Base-by-base conservation (phyloP, 1,140 invertebrate genomes). In the Scaptomyza hsui region DNA sequence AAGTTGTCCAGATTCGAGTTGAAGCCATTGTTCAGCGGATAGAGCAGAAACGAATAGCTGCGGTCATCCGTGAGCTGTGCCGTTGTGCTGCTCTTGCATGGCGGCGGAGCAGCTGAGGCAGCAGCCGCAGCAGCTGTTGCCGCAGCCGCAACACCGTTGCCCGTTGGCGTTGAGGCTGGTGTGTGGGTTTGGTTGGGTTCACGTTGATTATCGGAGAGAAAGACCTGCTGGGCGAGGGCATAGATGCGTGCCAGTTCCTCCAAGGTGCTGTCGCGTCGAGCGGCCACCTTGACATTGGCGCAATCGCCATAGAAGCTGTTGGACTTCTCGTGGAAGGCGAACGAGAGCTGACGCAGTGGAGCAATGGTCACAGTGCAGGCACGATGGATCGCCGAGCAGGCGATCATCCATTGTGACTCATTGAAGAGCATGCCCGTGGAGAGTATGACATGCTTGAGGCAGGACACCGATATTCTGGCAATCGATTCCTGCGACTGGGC, bases 291-390 rank as follows among this genome's bases (percentile, higher is more conserved):
- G 0, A 99, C 97, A 65, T 97, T 97, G 2, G 97, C 97, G 60
- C 96, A 92, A 90, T 98, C 97, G 1, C 97, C 97, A 92, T 98
- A 98, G 91, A 98, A 98, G 75, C 96, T 98, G 74, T 97, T 96
- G 0, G 97, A 98, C 75, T 97, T 95, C 68, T 95, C 94, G 75
- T 96, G 95, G 88, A 98, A 98, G 3, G 96, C 96, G 77, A 95
- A 94, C 26, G 96, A 97, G 15, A 99, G 91, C 92, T 97, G 97
- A 48, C 96, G 95, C 15, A 98, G 90, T 29, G 96, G 96, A 56
- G 95, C 95, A 7, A 98, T 94, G 15, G 96, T 97, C 12, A 97
- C 95, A 7, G 95, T 94, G 71, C 96, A 96, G 15, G 97, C 96
- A 73, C 95, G 93, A 81, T 96, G 95, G 45, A 98, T 93, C 32